These are phyloP conservation scores for Anguilla marmorata DNA, from an alignment of 2,797 vertebrate species.

Conservation along the genomic window DNA sequence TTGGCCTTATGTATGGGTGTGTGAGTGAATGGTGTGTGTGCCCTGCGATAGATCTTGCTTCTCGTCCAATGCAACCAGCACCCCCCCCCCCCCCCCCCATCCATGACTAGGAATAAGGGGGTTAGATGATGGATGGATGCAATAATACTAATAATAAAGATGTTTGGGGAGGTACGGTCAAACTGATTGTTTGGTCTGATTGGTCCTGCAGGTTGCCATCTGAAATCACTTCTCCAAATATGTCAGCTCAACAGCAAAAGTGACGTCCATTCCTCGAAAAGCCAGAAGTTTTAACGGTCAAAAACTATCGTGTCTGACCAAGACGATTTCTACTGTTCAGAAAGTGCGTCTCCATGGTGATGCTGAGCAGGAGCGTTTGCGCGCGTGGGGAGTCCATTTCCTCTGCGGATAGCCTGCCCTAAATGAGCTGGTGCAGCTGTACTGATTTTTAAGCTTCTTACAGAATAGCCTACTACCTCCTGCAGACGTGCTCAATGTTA, in stretches of 20 bases:
- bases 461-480: background rate
- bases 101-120: too few species aligned
- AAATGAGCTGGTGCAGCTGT: background rate
- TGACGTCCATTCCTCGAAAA: background rate
- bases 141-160: too few species aligned
- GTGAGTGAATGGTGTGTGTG: too few species aligned
- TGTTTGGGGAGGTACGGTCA: too few species aligned
- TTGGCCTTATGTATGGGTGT: too few species aligned
- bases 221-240: background rate
- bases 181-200: background rate
- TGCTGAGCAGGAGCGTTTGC: background rate
- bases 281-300: background rate
- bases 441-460: background rate
- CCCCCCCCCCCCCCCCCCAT: too few species aligned
- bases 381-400: background rate
- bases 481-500: background rate
- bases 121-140: too few species aligned
- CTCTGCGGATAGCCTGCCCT: background rate
- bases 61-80: too few species aligned
- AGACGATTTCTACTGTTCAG: background rate
- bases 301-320: background rate
- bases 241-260: background rate
- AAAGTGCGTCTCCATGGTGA: background rate
- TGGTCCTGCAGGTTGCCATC: background rate
- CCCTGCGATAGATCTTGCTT: too few species aligned